Evolutionary conservation across 2,113 vertebrate species (phyloP).

Genomic region (Pachycephala philippinensis): DNA sequence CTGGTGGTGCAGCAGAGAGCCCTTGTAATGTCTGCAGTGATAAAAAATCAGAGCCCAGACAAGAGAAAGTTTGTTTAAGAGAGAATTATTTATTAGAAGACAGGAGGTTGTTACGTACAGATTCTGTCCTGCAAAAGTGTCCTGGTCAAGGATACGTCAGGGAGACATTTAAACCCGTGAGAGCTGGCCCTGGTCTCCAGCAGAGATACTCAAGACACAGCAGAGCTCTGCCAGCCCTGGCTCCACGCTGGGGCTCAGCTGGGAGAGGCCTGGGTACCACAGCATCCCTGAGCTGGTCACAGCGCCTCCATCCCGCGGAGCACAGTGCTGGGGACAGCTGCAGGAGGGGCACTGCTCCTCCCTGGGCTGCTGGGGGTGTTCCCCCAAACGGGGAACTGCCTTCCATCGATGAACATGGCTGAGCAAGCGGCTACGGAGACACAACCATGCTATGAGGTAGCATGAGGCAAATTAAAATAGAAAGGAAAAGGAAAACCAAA

Average conservation of each 20-base stretch:
- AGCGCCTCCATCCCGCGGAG: background rate
- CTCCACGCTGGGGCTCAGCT: background rate
- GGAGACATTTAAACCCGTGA: background rate
- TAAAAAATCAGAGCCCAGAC: background rate
- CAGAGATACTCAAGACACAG: slow-evolving; percentile 50
- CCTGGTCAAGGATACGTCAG: background rate
- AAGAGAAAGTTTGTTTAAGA: background rate
- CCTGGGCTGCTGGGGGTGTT: background rate
- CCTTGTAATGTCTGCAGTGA: background rate
- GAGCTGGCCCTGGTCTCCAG: background rate
- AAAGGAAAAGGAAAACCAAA: background rate
- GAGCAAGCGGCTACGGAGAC: background rate
- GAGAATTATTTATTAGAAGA: slow-evolving; percentile 52
- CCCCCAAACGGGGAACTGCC: background rate
- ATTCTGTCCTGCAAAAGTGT: slow-evolving; percentile 59
- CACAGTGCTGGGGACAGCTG: background rate
- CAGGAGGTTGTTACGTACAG: slow-evolving; percentile 18
- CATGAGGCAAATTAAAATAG: background rate
- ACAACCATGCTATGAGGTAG: slow-evolving; percentile 36
- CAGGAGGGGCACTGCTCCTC: background rate
- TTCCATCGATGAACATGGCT: background rate
- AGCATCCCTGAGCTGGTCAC: background rate
- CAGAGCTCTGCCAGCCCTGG: slow-evolving; percentile 15
- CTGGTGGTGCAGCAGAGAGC: background rate
- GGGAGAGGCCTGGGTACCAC: background rate